Evolutionary conservation across 2,888 invertebrate species (phyloP), one percentile per base, ranked within the genome.

Genomic region (Synanthedon formicaeformis): DNA sequence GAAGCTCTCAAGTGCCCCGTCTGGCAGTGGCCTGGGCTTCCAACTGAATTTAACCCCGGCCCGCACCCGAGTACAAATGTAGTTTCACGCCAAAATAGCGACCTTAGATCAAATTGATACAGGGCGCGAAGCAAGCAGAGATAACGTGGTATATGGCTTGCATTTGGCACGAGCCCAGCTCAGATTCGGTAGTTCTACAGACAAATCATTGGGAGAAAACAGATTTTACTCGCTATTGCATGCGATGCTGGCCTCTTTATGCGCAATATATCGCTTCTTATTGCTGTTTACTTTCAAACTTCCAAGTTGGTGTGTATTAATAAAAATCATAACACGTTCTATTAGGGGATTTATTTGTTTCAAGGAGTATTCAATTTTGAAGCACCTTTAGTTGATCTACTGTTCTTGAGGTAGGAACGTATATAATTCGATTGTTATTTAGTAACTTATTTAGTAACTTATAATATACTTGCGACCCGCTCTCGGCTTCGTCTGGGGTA

Each of bases 191-290:
- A 71, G 77, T 76, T 77, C 75, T 67, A 71, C 74, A 81, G 85
- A 85, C 85, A 86, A 85, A 85, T 86, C 84, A 81, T 81, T 78
- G 84, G 72, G 76, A 77, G 81, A 81, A 81, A 83, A 84, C 85
- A 84, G 82, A 82, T 84, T 85, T 78, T 72, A 75, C 71, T 77
- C 71, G 66, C 79, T 74, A 77, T 79, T 78, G 80, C 78, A 64
- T 61, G 64, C 67, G 66, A 66, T 65, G 65, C 60, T 57, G 52
- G 45, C 45, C 45, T 45, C 45, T 64, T 58, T 61, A 65, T 62
- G 65, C 60, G 65, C 57, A 66, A 74, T 67, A 74, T 78, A 77
- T 78, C 68, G 72, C 73, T 73, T 73, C 71, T 70, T 75, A 74
- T 77, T 75, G 72, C 73, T 73, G 73, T 71, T 73, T 70, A 50